phyloP scores from a whole-genome alignment of 2,797 vertebrate genomes.

The Platyrinchus mystaceus region DNA sequence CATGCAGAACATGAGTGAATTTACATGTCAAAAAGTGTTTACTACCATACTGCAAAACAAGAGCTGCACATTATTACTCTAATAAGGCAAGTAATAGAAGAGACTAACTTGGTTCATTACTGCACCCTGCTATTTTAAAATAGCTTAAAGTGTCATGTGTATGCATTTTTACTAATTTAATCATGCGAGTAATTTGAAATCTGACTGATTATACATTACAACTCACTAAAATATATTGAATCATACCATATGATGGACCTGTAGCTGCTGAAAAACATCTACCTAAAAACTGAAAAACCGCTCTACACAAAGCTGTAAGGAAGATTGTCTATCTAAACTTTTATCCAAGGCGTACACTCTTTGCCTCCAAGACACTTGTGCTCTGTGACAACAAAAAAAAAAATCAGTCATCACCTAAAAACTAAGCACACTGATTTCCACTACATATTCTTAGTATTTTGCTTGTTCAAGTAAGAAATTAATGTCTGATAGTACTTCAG shows the following conservation, averaged over 20 bases:
- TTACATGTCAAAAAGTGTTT: constrained; percentile 89
- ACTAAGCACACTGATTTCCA: not conserved
- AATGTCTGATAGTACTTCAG: not conserved
- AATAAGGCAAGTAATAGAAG: constrained; percentile 65
- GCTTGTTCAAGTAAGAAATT: not conserved
- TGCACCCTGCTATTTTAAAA: constrained; percentile 2
- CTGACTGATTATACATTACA: not conserved
- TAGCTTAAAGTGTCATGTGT: not conserved
- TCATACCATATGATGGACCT: not conserved
- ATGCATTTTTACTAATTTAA: constrained; percentile 53
- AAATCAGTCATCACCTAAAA: not conserved
- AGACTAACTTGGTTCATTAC: constrained; percentile 36
- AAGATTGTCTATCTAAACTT: not conserved
- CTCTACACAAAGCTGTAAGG: not conserved
- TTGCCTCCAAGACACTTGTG: not conserved
- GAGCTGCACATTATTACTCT: constrained; percentile 66
- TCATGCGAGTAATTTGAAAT: constrained; percentile 59
- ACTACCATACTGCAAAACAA: constrained; percentile 78
- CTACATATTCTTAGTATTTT: not conserved
- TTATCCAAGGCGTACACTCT: not conserved
- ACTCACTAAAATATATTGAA: constrained; percentile 4
- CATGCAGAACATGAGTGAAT: constrained; percentile 73
- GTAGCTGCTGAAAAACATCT: not conserved
- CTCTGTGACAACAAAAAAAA: not conserved
- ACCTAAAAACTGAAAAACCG: constrained; percentile 14